Percentiles rank a stretch among this genome's conserved stretches.
phyloP scores from a whole-genome alignment of 2,113 vertebrate species.

The Ailurus styani region DNA sequence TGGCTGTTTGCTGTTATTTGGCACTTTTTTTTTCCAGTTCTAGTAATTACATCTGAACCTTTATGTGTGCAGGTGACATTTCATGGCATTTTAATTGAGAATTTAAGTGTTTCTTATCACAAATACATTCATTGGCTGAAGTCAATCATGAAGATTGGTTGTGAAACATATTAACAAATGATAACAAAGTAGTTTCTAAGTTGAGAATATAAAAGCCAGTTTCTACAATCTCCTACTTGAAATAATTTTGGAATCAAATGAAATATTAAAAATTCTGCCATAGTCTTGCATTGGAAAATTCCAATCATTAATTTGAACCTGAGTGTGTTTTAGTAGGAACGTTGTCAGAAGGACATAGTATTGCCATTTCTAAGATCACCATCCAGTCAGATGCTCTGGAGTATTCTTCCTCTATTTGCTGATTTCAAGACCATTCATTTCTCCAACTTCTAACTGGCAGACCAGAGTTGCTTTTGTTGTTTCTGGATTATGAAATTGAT shows the following conservation, averaged over 20 bases:
- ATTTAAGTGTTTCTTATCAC: not conserved
- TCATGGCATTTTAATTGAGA: not conserved
- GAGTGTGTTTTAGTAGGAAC: not conserved
- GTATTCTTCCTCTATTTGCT: not conserved
- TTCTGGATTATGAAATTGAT: slow-evolving; percentile 14
- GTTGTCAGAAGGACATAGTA: not conserved
- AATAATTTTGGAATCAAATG: not conserved
- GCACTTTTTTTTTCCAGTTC: not conserved
- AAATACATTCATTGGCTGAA: not conserved
- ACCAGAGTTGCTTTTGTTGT: not conserved
- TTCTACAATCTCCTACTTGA: not conserved
- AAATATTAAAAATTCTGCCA: not conserved
- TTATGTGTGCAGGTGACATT: not conserved
- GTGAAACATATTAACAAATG: not conserved
- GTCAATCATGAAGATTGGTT: not conserved
- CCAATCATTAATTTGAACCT: not conserved
- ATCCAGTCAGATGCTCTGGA: not conserved
- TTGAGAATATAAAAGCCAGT: not conserved
- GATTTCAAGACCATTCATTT: not conserved
- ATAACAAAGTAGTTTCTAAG: not conserved
- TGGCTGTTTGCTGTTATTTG: not conserved
- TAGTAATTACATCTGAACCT: not conserved
- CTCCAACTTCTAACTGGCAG: not conserved
- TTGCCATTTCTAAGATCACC: not conserved
- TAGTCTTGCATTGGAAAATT: not conserved